Evolutionary conservation across 2,888 invertebrate species (phyloP).

Genomic region (Drosophila kuntzei): DNA sequence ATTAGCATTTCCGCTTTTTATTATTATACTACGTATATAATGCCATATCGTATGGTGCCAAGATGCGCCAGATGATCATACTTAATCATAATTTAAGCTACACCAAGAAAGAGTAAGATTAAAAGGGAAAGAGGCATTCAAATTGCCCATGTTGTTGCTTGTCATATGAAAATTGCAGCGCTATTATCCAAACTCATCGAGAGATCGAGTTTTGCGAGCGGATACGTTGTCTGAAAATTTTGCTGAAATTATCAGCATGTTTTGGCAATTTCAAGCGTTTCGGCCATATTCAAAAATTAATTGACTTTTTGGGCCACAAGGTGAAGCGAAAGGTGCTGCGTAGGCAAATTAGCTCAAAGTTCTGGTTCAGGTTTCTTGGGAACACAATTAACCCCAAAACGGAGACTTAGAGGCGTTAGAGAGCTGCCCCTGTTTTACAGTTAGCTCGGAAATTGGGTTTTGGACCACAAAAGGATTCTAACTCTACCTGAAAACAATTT

Average conservation of each 20-base stretch:
- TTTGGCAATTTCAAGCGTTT: slow-evolving; percentile 23
- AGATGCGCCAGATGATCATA: slow-evolving; percentile 75
- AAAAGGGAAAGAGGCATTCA: slow-evolving; percentile 56
- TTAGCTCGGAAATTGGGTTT: slow-evolving; percentile 73
- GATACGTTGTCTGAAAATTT: slow-evolving; percentile 76
- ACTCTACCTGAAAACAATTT: slow-evolving; percentile 26
- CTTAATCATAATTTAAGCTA: slow-evolving; percentile 83
- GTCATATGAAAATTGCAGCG: slow-evolving; percentile 80
- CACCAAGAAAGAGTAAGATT: slow-evolving; percentile 14
- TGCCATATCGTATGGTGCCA: slow-evolving; percentile 21
- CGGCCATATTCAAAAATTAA: slow-evolving; percentile 66
- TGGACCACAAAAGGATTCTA: slow-evolving; percentile 5
- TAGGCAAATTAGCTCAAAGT: slow-evolving; percentile 74
- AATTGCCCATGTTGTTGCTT: slow-evolving; percentile 67
- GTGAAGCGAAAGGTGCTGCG: slow-evolving; percentile 46
- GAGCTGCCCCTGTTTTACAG: slow-evolving; percentile 64
- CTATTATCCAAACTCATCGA: slow-evolving; percentile 57
- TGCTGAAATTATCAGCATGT: slow-evolving; percentile 65
- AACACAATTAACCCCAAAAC: slow-evolving; percentile 68
- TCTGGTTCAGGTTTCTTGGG: slow-evolving; percentile 65
- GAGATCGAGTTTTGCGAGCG: slow-evolving; percentile 42
- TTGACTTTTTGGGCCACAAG: slow-evolving; percentile 62
- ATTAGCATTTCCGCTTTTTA: slow-evolving; percentile 86
- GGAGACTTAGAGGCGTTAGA: slow-evolving; percentile 56
- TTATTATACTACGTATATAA: slow-evolving; percentile 71